Conservation (phyloP, 2,888 invertebrate species). For the Thalpophila matura region DNA sequence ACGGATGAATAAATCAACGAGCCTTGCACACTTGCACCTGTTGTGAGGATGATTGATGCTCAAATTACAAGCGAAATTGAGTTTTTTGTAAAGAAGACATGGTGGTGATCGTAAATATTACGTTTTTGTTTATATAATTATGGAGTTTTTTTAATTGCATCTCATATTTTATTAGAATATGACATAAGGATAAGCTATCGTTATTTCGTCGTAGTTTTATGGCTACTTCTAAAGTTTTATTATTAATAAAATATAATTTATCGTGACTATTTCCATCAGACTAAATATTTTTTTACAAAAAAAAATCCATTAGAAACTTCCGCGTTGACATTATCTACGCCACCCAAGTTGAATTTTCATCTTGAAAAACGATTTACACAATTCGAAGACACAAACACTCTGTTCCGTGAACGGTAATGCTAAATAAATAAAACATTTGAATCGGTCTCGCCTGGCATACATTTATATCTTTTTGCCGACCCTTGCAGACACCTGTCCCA, state of each 20-base stretch:
- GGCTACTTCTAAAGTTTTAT: neutral
- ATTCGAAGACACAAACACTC: slow-evolving; percentile 12
- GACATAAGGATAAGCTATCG: neutral
- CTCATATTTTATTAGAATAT: neutral
- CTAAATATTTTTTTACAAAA: neutral
- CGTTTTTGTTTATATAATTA: neutral
- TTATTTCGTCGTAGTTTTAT: slow-evolving; percentile 2
- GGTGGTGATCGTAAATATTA: slow-evolving; percentile 10
- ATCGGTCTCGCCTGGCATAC: slow-evolving; percentile 47
- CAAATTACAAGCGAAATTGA: slow-evolving; percentile 37
- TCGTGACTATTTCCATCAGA: neutral
- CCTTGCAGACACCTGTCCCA: slow-evolving; percentile 55
- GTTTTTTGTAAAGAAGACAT: slow-evolving; percentile 6
- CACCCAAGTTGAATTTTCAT: slow-evolving; percentile 50
- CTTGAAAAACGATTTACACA: slow-evolving; percentile 34
- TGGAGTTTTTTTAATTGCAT: neutral
- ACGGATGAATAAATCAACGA: slow-evolving; percentile 37
- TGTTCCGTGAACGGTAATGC: slow-evolving; percentile 41
- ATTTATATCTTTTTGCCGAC: slow-evolving; percentile 51
- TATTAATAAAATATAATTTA: slow-evolving; percentile 18
- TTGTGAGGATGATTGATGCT: slow-evolving; percentile 37
- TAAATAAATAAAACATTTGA: slow-evolving; percentile 61
- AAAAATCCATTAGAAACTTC: neutral
- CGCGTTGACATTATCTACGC: slow-evolving; percentile 25
- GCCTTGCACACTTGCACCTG: slow-evolving; percentile 37